Evolutionary conservation across 2,113 vertebrate species (phyloP).

Genomic region (Caracal caracal): DNA sequence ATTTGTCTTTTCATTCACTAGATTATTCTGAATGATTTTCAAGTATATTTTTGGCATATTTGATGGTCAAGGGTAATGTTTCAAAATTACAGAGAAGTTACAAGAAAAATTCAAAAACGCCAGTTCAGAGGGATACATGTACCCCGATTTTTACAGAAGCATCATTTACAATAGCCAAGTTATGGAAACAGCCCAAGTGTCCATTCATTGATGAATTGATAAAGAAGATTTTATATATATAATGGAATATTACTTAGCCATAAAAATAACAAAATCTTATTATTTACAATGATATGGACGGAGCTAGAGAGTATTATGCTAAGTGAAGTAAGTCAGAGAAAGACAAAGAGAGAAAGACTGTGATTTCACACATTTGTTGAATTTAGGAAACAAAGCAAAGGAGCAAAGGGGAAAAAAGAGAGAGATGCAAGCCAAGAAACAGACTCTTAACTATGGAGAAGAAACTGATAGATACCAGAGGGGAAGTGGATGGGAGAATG

Average conservation of each 20-base stretch:
- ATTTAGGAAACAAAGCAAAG: not conserved
- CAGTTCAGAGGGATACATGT: not conserved
- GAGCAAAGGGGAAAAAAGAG: not conserved
- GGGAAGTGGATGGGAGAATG: not conserved
- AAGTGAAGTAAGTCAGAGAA: not conserved
- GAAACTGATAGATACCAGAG: not conserved
- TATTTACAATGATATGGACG: not conserved
- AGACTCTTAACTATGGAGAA: not conserved
- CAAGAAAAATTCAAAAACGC: not conserved
- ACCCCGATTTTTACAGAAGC: not conserved
- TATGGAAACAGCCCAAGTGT: not conserved
- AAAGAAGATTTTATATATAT: not conserved
- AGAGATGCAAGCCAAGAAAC: not conserved
- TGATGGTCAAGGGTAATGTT: not conserved
- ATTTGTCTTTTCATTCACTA: not conserved
- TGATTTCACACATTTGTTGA: not conserved
- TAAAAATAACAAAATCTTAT: not conserved
- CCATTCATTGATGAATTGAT: not conserved
- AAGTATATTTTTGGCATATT: not conserved
- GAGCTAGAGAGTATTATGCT: not conserved
- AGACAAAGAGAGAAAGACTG: not conserved
- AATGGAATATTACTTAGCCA: not conserved
- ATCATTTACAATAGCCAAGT: not conserved
- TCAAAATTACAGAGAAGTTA: not conserved
- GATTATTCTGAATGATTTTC: not conserved